Evolutionary conservation across 2,888 invertebrate species (phyloP).

Genomic region (Euzophera pinguis): DNA sequence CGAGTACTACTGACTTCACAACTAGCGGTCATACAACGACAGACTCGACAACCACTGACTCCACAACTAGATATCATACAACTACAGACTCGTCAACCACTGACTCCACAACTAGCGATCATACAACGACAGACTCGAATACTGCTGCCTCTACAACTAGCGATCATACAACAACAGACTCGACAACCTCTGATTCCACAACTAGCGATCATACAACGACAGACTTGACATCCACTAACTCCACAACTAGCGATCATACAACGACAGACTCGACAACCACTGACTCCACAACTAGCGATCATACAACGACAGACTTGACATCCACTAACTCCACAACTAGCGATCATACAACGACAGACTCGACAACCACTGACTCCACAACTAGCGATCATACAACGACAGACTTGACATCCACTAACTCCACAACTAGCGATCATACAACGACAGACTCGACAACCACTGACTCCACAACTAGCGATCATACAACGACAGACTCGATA

Average conservation of each 20-base stretch:
- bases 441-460: slow-evolving; percentile 1
- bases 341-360: slow-evolving; percentile 6
- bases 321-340: slow-evolving; percentile 5
- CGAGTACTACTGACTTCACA: neutral
- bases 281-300: slow-evolving; percentile 9
- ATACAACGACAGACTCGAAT: neutral
- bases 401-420: slow-evolving; percentile 6
- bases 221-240: neutral
- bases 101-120: neutral
- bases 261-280: slow-evolving; percentile 1
- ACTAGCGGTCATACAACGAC: neutral
- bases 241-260: neutral
- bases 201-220: neutral
- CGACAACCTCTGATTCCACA: neutral
- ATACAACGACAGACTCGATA: neutral
- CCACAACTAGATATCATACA: neutral
- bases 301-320: slow-evolving; percentile 1
- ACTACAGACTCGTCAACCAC: neutral
- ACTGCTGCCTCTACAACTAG: neutral
- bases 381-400: slow-evolving; percentile 9
- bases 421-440: slow-evolving; percentile 12
- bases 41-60: neutral
- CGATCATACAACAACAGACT: neutral
- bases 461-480: neutral
- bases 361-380: slow-evolving; percentile 9